These are phyloP conservation scores for Euglossa dilemma DNA, from an alignment of 1,140 invertebrate species.

Conservation along the genomic window DNA sequence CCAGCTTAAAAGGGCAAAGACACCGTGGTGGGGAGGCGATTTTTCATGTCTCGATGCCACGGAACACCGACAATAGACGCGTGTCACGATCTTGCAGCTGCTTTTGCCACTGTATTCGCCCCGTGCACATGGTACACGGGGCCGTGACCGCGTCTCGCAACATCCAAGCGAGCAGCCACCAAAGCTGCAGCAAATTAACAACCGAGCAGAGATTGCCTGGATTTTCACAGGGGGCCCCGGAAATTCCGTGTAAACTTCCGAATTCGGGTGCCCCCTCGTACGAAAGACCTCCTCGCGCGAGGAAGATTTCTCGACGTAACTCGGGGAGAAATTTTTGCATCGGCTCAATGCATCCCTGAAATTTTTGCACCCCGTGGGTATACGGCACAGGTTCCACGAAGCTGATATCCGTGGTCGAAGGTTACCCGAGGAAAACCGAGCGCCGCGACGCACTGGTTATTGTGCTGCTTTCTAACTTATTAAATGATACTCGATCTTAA, in stretches of 20 bases:
- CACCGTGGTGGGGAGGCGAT: slow-evolving; percentile 67
- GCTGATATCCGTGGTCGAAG: background rate
- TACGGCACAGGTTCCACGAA: background rate
- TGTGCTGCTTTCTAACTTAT: slow-evolving; percentile 35
- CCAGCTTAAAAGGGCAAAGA: background rate
- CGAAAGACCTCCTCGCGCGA: background rate
- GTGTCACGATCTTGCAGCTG: slow-evolving; percentile 80
- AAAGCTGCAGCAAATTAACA: background rate
- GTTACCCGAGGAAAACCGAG: background rate
- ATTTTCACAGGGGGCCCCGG: background rate
- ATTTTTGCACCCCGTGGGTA: too few species aligned
- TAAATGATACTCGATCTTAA: slow-evolving; percentile 55
- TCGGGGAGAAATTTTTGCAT: background rate
- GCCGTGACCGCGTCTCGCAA: slow-evolving; percentile 73
- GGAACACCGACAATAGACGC: slow-evolving; percentile 81
- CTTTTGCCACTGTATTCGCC: slow-evolving; percentile 77
- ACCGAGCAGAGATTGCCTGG: background rate
- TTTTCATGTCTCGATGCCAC: slow-evolving; percentile 82
- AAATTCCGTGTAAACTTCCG: background rate
- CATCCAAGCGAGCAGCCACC: slow-evolving; percentile 69
- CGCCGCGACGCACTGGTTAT: slow-evolving; percentile 2
- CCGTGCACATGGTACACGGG: slow-evolving; percentile 75
- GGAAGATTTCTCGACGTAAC: background rate
- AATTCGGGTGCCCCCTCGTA: slow-evolving; percentile 2
- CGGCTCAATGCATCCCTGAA: too few species aligned